A percentile compares a stretch with the other conserved stretches of the same genome.
These are phyloP conservation scores for Philaenus spumarius DNA, from an alignment of 1,140 invertebrate genomes.

Conservation along the genomic window DNA sequence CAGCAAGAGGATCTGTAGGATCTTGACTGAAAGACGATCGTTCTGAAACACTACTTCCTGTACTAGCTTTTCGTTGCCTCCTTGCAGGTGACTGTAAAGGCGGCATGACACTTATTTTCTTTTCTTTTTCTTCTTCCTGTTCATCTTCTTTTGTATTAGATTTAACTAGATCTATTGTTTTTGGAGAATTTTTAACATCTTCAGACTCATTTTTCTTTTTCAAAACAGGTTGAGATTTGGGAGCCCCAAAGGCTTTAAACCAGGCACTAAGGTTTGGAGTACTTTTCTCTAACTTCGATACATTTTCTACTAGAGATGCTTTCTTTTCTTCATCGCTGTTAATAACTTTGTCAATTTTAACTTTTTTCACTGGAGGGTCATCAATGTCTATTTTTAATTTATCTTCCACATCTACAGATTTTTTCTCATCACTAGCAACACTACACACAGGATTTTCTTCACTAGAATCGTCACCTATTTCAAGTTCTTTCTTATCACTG, in stretches of 20 bases:
- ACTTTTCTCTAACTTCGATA: slow-evolving; percentile 51
- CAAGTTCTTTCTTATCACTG: slow-evolving; percentile 29
- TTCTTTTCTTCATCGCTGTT: slow-evolving; percentile 25
- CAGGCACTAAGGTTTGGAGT: slow-evolving; percentile 83
- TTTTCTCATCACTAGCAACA: slow-evolving; percentile 16
- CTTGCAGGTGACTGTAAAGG: slow-evolving; percentile 39
- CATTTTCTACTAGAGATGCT: slow-evolving; percentile 36
- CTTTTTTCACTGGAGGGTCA: slow-evolving; percentile 18
- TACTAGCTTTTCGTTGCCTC: slow-evolving; percentile 56
- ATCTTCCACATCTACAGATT: slow-evolving; percentile 22
- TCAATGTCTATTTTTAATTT: slow-evolving; percentile 28
- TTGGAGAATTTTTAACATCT: slow-evolving; percentile 15
- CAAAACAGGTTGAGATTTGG: slow-evolving; percentile 44
- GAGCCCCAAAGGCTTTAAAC: slow-evolving; percentile 84
- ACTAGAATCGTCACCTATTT: slow-evolving; percentile 36
- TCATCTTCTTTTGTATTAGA: slow-evolving; percentile 22
- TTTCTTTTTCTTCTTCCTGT: slow-evolving; percentile 22
- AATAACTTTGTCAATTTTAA: slow-evolving; percentile 34
- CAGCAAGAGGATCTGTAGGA: slow-evolving; percentile 44
- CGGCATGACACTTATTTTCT: slow-evolving; percentile 26
- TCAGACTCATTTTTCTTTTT: slow-evolving; percentile 35
- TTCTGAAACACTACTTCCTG: slow-evolving; percentile 64
- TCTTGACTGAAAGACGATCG: slow-evolving; percentile 68
- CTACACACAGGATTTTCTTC: slow-evolving; percentile 27
- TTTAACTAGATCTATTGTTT: not conserved